Evolutionary conservation across 1,140 invertebrate genomes (phyloP), one percentile per base, ranked within the genome.

Genomic region (Ephestia elutella): DNA sequence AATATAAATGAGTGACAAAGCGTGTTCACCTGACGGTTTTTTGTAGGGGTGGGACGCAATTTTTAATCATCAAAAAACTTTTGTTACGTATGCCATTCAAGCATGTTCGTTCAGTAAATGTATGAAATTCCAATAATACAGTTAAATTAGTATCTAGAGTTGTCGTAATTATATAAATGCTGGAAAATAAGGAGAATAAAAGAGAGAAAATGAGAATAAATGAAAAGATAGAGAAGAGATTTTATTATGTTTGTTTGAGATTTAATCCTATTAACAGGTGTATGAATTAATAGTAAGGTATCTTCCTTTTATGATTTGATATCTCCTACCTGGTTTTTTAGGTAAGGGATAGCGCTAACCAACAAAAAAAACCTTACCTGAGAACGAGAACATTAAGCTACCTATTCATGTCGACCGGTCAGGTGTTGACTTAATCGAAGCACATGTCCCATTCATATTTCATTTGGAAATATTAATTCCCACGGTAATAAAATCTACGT

Each of bases 391-490:
- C 62, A 62, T 57, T 32, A n/a, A 32, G 51, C 25, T 57, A 49
- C 61, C 48, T 65, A 59, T 53, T 53, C 59, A 60, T 56, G 20
- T 53, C 49, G 56, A 44, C 58, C 61, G 63, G 68, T 78, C 73
- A 80, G 73, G 75, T 77, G 76, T 66, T 66, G 66, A 67, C 60
- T 68, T 71, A 72, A 70, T 74, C 67, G 64, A 63, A 60, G 59
- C 59, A 56, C 54, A 35, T 60, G 61, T 60, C 62, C 66, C 51
- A 68, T 70, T 71, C 64, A 66, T 13, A 54, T 62, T 54, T 53
- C 50, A 66, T 60, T 66, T 11, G 1, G 60, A 63, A 68, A 56
- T 59, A 57, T 67, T 35, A 30, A 63, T 82, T 80, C 79, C 69
- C 79, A 82, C 79, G 75, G 38, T 71, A 57, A 60, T 58, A 68